Conservation (phyloP, 2,888 invertebrate genomes). For the Cacoxenus indagator region DNA sequence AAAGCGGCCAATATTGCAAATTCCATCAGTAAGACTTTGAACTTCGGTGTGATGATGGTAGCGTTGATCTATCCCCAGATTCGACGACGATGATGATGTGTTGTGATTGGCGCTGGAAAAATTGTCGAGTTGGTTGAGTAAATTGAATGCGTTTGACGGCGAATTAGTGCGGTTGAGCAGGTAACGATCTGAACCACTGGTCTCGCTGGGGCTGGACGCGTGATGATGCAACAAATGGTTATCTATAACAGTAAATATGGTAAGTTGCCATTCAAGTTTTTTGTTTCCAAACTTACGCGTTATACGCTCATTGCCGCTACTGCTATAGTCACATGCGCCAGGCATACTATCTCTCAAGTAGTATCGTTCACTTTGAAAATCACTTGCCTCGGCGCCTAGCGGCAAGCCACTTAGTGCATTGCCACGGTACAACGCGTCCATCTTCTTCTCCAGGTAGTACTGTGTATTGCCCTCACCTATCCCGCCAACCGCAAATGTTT, state of each 20-base stretch:
- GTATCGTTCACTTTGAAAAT: slow-evolving; percentile 70
- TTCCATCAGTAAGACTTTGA: slow-evolving; percentile 69
- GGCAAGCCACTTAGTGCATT: slow-evolving; percentile 68
- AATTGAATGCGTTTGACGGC: slow-evolving; percentile 65
- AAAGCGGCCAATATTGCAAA: slow-evolving; percentile 71
- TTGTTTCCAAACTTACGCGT: slow-evolving; percentile 64
- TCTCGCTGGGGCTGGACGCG: slow-evolving; percentile 70
- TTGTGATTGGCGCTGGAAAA: slow-evolving; percentile 47
- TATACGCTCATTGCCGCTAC: slow-evolving; percentile 60
- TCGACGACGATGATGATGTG: slow-evolving; percentile 43
- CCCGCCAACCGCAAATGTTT: slow-evolving; percentile 50
- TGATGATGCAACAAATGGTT: slow-evolving; percentile 61
- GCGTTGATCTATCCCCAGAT: slow-evolving; percentile 59
- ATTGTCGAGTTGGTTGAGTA: slow-evolving; percentile 49
- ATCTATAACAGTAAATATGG: slow-evolving; percentile 45
- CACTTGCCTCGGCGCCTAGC: slow-evolving; percentile 67
- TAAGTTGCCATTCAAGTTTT: too few relatives aligned
- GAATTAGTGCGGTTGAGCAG: slow-evolving; percentile 67
- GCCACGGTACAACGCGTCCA: slow-evolving; percentile 69
- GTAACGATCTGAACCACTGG: slow-evolving; percentile 70
- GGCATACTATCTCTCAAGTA: slow-evolving; percentile 65
- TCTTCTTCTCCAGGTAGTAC: slow-evolving; percentile 69
- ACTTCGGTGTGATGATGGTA: slow-evolving; percentile 66
- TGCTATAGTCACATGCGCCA: slow-evolving; percentile 60
- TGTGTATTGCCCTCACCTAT: slow-evolving; percentile 51